Percentiles rank a stretch among this genome's conserved stretches.
These are phyloP conservation scores for Brenthis hecate DNA, from an alignment of 2,888 invertebrate genomes.

Conservation along the genomic window DNA sequence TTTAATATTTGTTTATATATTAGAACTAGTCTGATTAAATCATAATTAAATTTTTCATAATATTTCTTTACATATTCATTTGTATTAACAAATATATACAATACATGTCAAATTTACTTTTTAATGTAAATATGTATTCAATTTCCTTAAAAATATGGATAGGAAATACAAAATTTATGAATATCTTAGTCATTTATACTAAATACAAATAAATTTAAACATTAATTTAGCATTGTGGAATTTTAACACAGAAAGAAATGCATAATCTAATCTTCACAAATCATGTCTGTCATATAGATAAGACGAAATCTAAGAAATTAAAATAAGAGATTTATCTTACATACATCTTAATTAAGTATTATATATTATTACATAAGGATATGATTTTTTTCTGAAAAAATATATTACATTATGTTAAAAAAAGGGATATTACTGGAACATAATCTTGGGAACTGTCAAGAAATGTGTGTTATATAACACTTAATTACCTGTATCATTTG, in stretches of 20 bases:
- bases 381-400: background rate
- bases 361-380: background rate
- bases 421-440: background rate
- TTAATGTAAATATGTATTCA: too few species aligned
- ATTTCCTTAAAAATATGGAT: too few species aligned
- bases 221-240: too few species aligned
- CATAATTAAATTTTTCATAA: too few species aligned
- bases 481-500: background rate
- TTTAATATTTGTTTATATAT: too few species aligned
- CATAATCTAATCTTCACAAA: slow-evolving; percentile 4
- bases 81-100: too few species aligned
- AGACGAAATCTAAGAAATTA: slow-evolving; percentile 17
- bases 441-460: slow-evolving; percentile 49
- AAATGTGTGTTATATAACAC: slow-evolving; percentile 66
- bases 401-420: background rate
- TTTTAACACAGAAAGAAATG: background rate
- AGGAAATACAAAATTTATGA: too few species aligned
- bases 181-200: too few species aligned
- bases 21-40: too few species aligned
- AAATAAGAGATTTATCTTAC: slow-evolving; percentile 8
- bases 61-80: too few species aligned
- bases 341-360: background rate
- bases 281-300: slow-evolving; percentile 3
- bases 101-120: too few species aligned
- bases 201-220: too few species aligned